Base-by-base conservation (phyloP, 2,113 vertebrate genomes). In the Leiothrix lutea region DNA sequence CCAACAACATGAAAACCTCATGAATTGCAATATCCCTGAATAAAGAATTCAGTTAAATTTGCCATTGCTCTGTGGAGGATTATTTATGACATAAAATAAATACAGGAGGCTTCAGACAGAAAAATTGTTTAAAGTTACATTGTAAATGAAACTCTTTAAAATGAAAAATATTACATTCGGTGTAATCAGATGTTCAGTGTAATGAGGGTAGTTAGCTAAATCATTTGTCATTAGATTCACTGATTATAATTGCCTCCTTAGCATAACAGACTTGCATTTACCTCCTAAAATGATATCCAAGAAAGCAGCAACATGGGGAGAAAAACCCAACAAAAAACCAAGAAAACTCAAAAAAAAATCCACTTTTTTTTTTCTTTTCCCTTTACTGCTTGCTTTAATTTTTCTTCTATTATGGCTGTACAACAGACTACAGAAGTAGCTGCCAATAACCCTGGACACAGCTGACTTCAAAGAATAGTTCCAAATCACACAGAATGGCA, bases 241-340 rank as follows among this genome's bases (percentile, higher is more conserved):
- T 96, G 94, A 97, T 97, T 97, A 57, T 94, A 96, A 97, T 96
- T 97, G 90, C 93, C 95, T 96, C 92, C 86, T 93, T 83, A 96
- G 75, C 10, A 2, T 71, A 95, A 65, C 70, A 93, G 64, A 70
- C 42, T 83, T 83, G 40, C 58, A 83, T 88, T 94, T 67, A 81
- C 82, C 82, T 93, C 48, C 75, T 83, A 83, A 94, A 88, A 94
- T 2, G 5, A 79, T 78, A 86, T 14, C 60, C 50, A 80, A 93
- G 88, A 58, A 86, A 79, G 40, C 11, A 88, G 29, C 51, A 90
- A 60, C 71, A 38, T 3, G 28, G 10, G 31, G 2, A 13, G 53
- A 40, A 65, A 71, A 77, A 57, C 3, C 3, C 12, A 53, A 73
- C 7, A 58, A 7, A 73, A 79, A 18, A 4, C 0, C 14, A 33